phyloP scores from a whole-genome alignment of 2,797 vertebrate species.

The Picus viridis region DNA sequence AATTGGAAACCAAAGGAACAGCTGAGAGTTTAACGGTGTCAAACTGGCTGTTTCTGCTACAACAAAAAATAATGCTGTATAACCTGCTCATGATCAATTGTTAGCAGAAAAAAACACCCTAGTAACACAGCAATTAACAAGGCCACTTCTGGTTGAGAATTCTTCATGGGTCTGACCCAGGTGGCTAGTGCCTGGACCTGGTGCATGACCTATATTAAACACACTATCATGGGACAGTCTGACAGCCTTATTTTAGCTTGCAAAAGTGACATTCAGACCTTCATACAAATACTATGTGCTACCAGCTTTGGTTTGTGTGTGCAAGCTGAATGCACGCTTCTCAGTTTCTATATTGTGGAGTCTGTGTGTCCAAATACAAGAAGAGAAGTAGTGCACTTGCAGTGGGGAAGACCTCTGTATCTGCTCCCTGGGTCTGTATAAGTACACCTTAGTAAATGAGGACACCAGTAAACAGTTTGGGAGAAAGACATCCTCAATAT shows the following conservation, averaged over 20 bases:
- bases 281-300: background rate
- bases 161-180: background rate
- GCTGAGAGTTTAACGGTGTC: background rate
- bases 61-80: background rate
- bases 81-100: background rate
- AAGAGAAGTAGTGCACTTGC: background rate
- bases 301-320: background rate
- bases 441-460: background rate
- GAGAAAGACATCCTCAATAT: background rate
- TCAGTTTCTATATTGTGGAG: background rate
- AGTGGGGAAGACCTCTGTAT: background rate
- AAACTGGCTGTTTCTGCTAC: background rate
- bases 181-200: background rate
- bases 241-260: background rate
- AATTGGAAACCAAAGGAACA: background rate
- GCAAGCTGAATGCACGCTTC: background rate
- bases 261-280: background rate
- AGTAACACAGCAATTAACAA: background rate
- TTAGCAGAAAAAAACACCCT: background rate
- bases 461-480: background rate
- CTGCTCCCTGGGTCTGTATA: background rate
- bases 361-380: background rate
- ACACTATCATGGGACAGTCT: background rate
- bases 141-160: background rate
- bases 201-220: background rate